Evolutionary conservation across 2,888 invertebrate species (phyloP), one percentile per base, ranked within the genome.

Genomic region (Megaustenia siamemsis): DNA sequence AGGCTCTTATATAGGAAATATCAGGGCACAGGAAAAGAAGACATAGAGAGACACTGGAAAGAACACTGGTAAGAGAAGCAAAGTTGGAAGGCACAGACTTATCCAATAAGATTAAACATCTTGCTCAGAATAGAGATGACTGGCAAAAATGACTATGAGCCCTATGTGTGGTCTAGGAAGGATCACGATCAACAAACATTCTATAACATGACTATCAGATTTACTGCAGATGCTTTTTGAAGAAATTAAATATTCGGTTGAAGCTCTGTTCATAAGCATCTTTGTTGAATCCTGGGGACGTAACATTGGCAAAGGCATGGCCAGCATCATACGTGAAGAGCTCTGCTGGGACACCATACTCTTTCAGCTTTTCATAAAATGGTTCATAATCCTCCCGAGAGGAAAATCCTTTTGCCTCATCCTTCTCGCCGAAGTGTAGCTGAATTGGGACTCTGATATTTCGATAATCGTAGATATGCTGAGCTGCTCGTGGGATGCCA

Each of bases 371-470:
- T 21, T 45, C 80, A 24, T 75, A 60, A 60, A 84, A 75, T 32
- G 79, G 63, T 24, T 75, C 66, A 24, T 84, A 84, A 12, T 84
- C 84, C 40, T 79, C 80, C 0, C 56, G 78, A 3, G 80, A 63
- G 10, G 84, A 84, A 38, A 82, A 83, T 0, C 80, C 81, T 12
- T 53, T 71, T 5, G 73, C 43, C 1, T 81, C 86, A 81, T 93
- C 93, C n/a, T 87, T 83, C 24, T 88, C 86, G 8, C 91, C 93
- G 88, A 93, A 93, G 84, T 93, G 93, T 45, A 90, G 90, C 87
- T 93, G 92, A 0, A 93, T 84, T 0, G 93, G 93, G 24, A 90
- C 90, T 35, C 80, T 90, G 68, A 93, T 92, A n/a, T 85, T 90
- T 35, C 89, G 85, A 8, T 92, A 85, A 82, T 93, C 92, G 45